A percentile compares a stretch with the other conserved stretches of the same genome.
phyloP scores from a whole-genome alignment of 2,797 vertebrate genomes.

The Cyprinella venusta region DNA sequence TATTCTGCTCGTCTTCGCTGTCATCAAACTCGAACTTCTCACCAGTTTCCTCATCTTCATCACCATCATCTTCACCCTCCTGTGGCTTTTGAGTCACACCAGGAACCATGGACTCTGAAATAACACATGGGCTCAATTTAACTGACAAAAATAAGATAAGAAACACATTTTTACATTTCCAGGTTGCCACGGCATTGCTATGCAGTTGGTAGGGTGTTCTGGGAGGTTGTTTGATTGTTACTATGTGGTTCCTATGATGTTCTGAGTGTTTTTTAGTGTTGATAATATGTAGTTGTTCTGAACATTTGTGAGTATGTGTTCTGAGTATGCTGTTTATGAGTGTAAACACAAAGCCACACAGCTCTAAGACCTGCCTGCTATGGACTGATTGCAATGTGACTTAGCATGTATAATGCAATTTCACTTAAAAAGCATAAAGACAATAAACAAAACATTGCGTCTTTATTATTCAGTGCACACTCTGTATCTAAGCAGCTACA shows the following conservation, averaged over 20 bases:
- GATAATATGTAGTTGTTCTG: not conserved
- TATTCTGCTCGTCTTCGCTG: slow-evolving; percentile 71
- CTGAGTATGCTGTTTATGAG: not conserved
- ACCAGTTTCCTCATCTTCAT: slow-evolving; percentile 76
- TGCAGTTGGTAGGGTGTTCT: not conserved
- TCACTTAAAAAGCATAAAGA: slow-evolving; percentile 7
- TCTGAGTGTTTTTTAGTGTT: not conserved
- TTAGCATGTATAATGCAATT: not conserved
- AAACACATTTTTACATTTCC: not conserved
- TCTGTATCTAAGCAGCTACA: slow-evolving; percentile 12
- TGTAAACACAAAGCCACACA: not conserved
- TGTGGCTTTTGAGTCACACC: slow-evolving; percentile 50
- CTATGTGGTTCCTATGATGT: not conserved
- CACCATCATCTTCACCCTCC: slow-evolving; percentile 62
- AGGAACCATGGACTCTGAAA: slow-evolving; percentile 60
- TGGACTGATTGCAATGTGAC: not conserved
- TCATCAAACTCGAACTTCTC: slow-evolving; percentile 82
- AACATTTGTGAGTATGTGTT: not conserved
- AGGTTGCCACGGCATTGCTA: too few species aligned
- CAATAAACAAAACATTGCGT: not conserved
- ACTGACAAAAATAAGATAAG: not conserved
- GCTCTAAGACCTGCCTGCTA: not conserved
- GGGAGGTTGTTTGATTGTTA: too few species aligned
- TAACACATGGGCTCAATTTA: not conserved
- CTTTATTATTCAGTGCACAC: slow-evolving; percentile 1